phyloP scores from a whole-genome alignment of 1,140 invertebrate species.

The Kradibia gibbosae region DNA sequence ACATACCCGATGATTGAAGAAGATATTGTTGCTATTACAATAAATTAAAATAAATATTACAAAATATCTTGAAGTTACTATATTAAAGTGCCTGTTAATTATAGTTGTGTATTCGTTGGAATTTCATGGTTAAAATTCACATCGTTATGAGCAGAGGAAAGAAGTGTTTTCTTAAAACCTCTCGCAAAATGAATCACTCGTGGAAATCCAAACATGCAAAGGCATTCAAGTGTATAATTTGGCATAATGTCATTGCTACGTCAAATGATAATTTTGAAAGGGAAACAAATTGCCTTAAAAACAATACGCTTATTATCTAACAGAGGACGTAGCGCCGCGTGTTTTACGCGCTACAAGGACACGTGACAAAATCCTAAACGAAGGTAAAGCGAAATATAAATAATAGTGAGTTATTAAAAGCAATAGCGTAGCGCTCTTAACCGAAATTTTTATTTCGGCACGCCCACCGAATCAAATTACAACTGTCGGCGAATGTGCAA shows the following conservation, averaged over 20 bases:
- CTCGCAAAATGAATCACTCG: too few relatives aligned
- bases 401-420: slow-evolving; percentile 1
- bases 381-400: not conserved
- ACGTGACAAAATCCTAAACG: not conserved
- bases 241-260: not conserved
- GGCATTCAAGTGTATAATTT: not conserved
- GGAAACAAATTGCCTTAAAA: not conserved
- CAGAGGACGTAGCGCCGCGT: too few relatives aligned
- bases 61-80: too few relatives aligned
- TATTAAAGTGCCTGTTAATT: too few relatives aligned
- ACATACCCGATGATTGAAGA: too few relatives aligned
- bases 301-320: not conserved
- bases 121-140: too few relatives aligned
- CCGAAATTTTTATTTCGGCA: slow-evolving; percentile 10
- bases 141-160: too few relatives aligned
- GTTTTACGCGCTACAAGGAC: not conserved
- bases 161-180: too few relatives aligned
- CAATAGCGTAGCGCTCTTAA: not conserved
- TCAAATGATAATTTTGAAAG: not conserved
- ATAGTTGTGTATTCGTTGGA: too few relatives aligned
- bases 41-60: too few relatives aligned
- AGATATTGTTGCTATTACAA: too few relatives aligned
- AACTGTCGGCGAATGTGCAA: not conserved
- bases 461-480: slow-evolving; percentile 44
- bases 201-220: not conserved